Evolutionary conservation across 2,797 vertebrate genomes (phyloP).

Genomic region (Crax fasciolata): DNA sequence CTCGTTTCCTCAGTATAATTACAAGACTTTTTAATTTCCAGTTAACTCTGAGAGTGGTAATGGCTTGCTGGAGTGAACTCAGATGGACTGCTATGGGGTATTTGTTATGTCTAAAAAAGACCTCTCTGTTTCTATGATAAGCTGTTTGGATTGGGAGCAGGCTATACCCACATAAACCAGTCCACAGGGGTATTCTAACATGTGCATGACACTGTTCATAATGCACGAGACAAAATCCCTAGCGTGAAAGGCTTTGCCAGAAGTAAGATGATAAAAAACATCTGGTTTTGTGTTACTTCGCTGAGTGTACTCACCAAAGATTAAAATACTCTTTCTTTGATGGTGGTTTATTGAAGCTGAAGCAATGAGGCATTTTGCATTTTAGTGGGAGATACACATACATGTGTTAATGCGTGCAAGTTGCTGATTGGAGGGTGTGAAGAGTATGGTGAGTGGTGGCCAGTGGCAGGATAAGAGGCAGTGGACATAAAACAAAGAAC

Average conservation of each 20-base stretch:
- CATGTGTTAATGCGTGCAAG: background rate
- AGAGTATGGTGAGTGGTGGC: background rate
- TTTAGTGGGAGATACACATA: background rate
- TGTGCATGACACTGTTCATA: slow-evolving; percentile 17
- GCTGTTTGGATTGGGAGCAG: slow-evolving; percentile 55
- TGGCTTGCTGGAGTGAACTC: slow-evolving; percentile 2
- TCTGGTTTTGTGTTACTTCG: slow-evolving; percentile 14
- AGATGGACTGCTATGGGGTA: background rate
- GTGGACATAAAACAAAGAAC: background rate
- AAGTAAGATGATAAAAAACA: slow-evolving; percentile 57
- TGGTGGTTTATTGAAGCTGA: background rate
- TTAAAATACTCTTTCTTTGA: background rate
- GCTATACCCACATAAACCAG: slow-evolving; percentile 58
- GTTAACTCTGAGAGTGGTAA: slow-evolving; percentile 6
- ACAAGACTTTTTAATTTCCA: background rate
- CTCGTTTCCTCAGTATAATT: background rate
- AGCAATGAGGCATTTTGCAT: background rate
- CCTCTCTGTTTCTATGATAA: slow-evolving; percentile 24
- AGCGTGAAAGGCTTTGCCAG: slow-evolving; percentile 15
- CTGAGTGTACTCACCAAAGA: background rate
- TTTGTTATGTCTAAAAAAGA: slow-evolving; percentile 36
- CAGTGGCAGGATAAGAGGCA: background rate
- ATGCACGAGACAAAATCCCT: slow-evolving; percentile 46
- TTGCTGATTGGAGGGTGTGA: background rate
- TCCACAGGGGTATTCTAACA: slow-evolving; percentile 41